Conservation (phyloP, 2,797 vertebrate genomes). For the Sebastes iracundus region DNA sequence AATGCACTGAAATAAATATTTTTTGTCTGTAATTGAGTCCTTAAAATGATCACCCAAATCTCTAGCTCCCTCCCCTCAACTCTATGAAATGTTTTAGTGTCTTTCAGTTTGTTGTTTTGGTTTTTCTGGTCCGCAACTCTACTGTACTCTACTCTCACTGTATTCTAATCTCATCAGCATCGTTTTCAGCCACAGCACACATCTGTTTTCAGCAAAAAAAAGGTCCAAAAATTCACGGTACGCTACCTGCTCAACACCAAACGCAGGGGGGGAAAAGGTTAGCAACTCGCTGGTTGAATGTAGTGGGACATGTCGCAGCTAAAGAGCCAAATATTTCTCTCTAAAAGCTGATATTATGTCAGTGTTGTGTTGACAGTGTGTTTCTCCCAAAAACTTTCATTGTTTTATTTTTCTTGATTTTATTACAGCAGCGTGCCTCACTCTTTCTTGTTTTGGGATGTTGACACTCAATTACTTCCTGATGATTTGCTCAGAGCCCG, state of each 20-base stretch:
- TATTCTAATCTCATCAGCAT: neutral
- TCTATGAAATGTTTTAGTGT: no score
- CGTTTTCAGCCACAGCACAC: neutral
- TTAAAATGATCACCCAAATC: neutral
- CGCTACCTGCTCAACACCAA: no score
- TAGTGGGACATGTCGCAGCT: neutral
- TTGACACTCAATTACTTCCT: no score
- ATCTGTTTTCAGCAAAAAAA: neutral
- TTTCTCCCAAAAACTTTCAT: fast-evolving
- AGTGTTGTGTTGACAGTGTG: no score
- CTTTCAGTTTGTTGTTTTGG: neutral
- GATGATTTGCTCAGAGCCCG: no score
- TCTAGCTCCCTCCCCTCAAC: neutral
- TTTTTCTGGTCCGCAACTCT: neutral
- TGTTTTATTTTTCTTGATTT: no score
- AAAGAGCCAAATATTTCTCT: neutral
- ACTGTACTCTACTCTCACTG: neutral
- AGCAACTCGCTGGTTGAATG: neutral
- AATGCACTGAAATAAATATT: neutral
- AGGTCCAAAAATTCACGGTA: neutral
- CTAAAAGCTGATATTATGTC: no score
- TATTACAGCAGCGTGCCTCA: no score
- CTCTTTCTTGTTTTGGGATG: no score
- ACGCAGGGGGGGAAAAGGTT: neutral
- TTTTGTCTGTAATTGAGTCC: neutral